phyloP scores from a whole-genome alignment of 2,797 vertebrate species.

The Peromyscus melanophrys region DNA sequence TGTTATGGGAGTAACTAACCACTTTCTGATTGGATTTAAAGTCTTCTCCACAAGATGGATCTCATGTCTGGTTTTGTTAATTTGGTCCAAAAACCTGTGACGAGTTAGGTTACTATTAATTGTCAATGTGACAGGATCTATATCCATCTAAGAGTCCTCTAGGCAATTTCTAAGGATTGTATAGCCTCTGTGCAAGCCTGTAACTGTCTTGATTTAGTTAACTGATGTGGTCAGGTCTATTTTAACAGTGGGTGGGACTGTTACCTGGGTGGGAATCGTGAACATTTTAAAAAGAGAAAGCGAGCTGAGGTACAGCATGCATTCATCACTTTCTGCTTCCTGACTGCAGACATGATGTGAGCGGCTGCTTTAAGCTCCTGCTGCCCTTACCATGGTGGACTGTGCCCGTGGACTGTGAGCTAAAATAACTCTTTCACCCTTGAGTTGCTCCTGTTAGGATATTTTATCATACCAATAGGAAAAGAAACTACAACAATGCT shows the following conservation, averaged over 20 bases:
- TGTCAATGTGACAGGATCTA: not conserved
- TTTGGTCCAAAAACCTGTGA: not conserved
- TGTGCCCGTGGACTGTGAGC: not conserved
- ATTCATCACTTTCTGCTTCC: not conserved
- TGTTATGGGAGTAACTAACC: not conserved
- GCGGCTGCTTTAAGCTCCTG: not conserved
- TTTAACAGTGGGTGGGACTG: not conserved
- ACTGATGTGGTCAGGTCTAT: not conserved
- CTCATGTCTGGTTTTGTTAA: not conserved
- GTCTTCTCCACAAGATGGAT: too few species aligned
- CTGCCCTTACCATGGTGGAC: not conserved
- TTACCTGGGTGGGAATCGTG: not conserved
- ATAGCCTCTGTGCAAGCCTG: too few species aligned
- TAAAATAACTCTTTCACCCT: not conserved
- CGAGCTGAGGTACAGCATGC: not conserved
- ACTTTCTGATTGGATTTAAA: not conserved
- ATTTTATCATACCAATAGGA: not conserved
- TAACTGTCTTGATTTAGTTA: too few species aligned
- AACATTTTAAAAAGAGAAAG: not conserved
- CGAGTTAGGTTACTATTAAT: not conserved
- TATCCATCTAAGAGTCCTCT: not conserved
- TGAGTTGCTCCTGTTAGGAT: not conserved
- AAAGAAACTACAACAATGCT: not conserved
- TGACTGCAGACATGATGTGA: not conserved
- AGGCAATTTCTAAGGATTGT: not conserved